Base-by-base conservation (phyloP, 1,140 invertebrate species). In the Macrocentrus cingulum region DNA sequence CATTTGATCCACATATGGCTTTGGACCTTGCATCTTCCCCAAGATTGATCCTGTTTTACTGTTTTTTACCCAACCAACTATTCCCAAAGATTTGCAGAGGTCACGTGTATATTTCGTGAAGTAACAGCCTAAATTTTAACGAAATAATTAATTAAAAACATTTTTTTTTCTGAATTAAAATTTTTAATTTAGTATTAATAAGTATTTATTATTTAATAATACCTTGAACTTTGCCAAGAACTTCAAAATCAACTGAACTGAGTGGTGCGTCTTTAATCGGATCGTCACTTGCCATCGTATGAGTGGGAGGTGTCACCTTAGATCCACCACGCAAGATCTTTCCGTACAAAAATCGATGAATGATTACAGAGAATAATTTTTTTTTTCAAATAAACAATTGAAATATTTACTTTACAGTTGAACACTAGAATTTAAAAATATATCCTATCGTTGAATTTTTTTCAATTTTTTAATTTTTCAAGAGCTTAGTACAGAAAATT, bases 51-150 rank as follows among this genome's bases (percentile, higher is more conserved):
- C 92, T 60, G 83, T 84, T 73, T 89, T 91, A n/a, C 87, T 88
- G 69, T 94, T 93, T 73, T 94, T 94, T 51, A 95, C 88, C 92
- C 92, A 95, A n/a, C 93, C 93, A 22, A 84, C 84, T 11, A 95
- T 82, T 32, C 85, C 85, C 11, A 91, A 76, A 62, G 87, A 81
- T 56, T 84, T 83, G 22, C 85, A 86, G 54, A 89, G 80, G 66
- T 94, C 91, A 65, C 89, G 87, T 65, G 90, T 90, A 70, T 91
- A 93, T 79, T 94, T 94, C 9, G 91, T 91, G 71, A 94, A 93
- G 72, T 88, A 91, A 66, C 88, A 86, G 58, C 91, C 92, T 94
- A 76, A 1, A 39, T 29, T 29, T 29, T 5, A 5, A 29, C 9
- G 25, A 77, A 76, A 67, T 55, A 66, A 61, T 18, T 62, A 18